Evolutionary conservation across 2,797 vertebrate species (phyloP), one percentile per base, ranked within the genome.

Genomic region (Microhierax caerulescens): DNA sequence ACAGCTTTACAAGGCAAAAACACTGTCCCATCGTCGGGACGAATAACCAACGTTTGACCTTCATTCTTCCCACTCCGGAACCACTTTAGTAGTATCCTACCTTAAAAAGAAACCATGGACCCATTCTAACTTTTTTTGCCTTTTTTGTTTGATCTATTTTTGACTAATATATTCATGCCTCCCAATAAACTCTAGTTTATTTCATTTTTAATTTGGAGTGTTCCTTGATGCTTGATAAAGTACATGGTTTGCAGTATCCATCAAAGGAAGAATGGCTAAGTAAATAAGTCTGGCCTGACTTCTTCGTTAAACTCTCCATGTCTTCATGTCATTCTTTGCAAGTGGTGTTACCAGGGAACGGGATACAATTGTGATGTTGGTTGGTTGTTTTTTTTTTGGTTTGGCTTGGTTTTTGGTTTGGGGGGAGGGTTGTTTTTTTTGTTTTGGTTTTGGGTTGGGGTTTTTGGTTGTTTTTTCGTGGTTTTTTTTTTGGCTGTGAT

Each of bases 1-100:
- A 68, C 85, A 93, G 36, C 17, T 88, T 67, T 79, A 65, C 10
- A 59, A 70, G 59, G 43, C 54, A 92, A 95, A 95, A 97, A 79
- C 69, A 76, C 5, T 4, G 0, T 75, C 57, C 41, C 32, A 39
- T 79, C 41, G 48, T 47, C 34, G 83, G 60, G 53, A 64, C 57
- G n/a, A 84, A 43, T 36, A 74, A 63, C 73, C 43, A 78, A 77
- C 27, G 6, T 9, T 50, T 74, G 39, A 70, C 23, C 11, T 77
- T 87, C 20, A 56, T 90, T 74, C 82, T 79, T 81, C 30, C 36
- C 22, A 51, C 30, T 61, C 74, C 76, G 43, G 20, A 84, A 79
- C 3, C 2, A 56, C 36, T 65, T 96, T 53, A 79, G n/a, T 25
- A 82, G 37, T 50, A 65, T 43, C 30, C 32, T 79, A 14, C 10